Evolutionary conservation across 2,888 invertebrate species (phyloP), one percentile per base, ranked within the genome.

Genomic region (Tubulanus polymorphus): DNA sequence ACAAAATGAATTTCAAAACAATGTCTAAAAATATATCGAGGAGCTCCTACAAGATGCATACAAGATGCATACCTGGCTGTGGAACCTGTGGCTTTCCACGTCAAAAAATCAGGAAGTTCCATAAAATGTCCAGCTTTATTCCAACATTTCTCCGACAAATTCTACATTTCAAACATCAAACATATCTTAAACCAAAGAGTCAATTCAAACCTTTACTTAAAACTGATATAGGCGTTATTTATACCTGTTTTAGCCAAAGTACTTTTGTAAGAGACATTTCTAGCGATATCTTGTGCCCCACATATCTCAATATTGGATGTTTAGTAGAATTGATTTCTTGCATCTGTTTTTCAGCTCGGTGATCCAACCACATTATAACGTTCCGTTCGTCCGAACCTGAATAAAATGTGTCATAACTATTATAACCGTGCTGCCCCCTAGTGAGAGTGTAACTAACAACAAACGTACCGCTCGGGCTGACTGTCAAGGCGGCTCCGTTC

Each of bases 231-330:
- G n/a, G 5, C 20, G 27, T 10, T n/a, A 27, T 28, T 27, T 53
- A 20, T 49, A 75, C 78, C 73, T 74, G 85, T 78, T 95, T 95
- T 1, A 96, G 75, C 96, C 96, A 97, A 28, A 94, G 78, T 20
- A 96, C 78, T 81, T 96, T 97, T 0, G 96, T 94, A 56, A 90
- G 88, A 83, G 96, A 87, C 94, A 96, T 96, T 84, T 96, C 96
- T n/a, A 92, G 82, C 0, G 94, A 95, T 5, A 96, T 88, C 80
- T 87, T 88, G 0, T 93, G 93, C 1, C 96, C 96, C 2, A 93
- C 91, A 80, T 88, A 91, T 67, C 88, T 85, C 0, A 96, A 82
- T 20, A 92, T 85, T 2, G 85, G 81, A 80, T 93, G 90, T 8
- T 85, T 81, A 0, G 85, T 85, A 48, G 82, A 80, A 74, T 94